These are phyloP conservation scores for Drosophila mettleri DNA, from an alignment of 2,888 invertebrate species.

Conservation along the genomic window DNA sequence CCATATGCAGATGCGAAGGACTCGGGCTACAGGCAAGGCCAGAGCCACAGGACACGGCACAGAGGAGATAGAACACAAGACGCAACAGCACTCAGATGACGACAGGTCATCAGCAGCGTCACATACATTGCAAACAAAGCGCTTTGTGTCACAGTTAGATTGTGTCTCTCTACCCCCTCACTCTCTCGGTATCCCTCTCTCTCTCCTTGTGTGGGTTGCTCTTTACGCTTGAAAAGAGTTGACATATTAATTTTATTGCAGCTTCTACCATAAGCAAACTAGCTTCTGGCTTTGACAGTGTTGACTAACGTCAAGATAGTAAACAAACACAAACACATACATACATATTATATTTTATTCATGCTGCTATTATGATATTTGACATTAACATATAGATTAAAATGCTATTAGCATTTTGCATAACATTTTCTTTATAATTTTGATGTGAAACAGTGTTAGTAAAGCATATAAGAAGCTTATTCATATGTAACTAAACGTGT, in stretches of 20 bases:
- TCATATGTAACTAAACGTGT: not conserved
- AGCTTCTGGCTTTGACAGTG: slow-evolving; percentile 1
- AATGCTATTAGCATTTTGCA: not conserved
- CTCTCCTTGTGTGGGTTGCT: not conserved
- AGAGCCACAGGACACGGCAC: not conserved
- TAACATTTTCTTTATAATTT: not conserved
- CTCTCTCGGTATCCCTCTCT: not conserved
- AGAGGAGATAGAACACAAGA: not conserved
- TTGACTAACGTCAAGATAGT: not conserved
- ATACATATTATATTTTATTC: not conserved
- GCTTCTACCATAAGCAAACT: slow-evolving; percentile 1
- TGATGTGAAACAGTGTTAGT: not conserved
- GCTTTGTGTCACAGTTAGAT: slow-evolving; percentile 2
- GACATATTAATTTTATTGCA: slow-evolving; percentile 34
- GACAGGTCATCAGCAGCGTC: slow-evolving; percentile 16
- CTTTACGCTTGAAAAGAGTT: slow-evolving; percentile 15
- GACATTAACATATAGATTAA: slow-evolving; percentile 9
- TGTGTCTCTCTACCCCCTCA: not conserved
- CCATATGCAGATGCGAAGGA: slow-evolving; percentile 8
- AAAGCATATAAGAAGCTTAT: not conserved
- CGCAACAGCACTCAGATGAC: slow-evolving; percentile 11
- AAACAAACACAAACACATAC: not conserved
- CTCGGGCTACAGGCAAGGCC: not conserved
- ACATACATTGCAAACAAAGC: slow-evolving; percentile 24
- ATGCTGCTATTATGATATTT: not conserved